These are phyloP conservation scores for Drosophila malerkotliana DNA, from an alignment of 1,140 invertebrate genomes.

Conservation along the genomic window DNA sequence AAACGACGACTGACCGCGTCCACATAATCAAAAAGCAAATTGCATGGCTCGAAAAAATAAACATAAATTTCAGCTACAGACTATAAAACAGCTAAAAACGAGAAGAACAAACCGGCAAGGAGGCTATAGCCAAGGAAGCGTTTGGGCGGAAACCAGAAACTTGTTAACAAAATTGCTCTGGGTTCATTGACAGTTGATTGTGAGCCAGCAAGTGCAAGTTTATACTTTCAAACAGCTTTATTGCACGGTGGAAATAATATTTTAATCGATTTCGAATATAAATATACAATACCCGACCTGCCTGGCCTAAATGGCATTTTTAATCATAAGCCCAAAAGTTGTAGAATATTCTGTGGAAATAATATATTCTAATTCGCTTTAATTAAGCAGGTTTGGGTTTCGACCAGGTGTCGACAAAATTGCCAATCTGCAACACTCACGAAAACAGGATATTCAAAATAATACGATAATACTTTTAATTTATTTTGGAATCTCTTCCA, in stretches of 20 bases:
- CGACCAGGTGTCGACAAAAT: conserved; percentile 3
- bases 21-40: conserved; percentile 54
- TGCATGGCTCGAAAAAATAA: conserved; percentile 55
- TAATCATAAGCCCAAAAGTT: background rate
- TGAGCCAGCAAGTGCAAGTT: conserved; percentile 32
- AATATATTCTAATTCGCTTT: conserved; percentile 4
- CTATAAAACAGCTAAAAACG: conserved; percentile 43
- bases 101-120: conserved; percentile 20
- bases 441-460: background rate
- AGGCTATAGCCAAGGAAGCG: conserved; percentile 9
- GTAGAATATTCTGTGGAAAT: background rate
- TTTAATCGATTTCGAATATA: background rate
- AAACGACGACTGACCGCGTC: conserved; percentile 38
- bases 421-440: background rate
- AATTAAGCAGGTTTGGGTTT: background rate
- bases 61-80: conserved; percentile 49
- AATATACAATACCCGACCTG: background rate
- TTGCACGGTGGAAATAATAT: conserved; percentile 6
- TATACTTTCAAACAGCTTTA: background rate
- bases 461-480: background rate
- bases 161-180: conserved; percentile 49
- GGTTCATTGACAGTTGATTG: conserved; percentile 63
- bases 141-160: conserved; percentile 44
- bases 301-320: background rate
- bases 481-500: background rate